Conservation (phyloP, 2,797 vertebrate genomes). For the Brachyrhaphis roseni region DNA sequence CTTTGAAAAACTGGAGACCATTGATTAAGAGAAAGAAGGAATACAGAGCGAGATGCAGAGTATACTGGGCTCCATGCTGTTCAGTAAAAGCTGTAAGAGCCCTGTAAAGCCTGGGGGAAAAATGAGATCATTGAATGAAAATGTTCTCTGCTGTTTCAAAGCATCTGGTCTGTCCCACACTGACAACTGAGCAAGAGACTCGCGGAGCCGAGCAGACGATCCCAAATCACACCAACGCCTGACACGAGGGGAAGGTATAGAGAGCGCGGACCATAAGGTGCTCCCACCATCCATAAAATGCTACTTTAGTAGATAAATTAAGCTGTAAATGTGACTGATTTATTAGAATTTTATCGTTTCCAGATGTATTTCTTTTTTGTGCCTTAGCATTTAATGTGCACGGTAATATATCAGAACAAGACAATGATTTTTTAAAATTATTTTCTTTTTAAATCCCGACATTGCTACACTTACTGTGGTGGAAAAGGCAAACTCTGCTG, state of each 20-base stretch:
- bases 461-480: conserved; percentile 42
- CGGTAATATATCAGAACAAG: conserved; percentile 58
- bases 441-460: conserved; percentile 31
- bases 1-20: conserved; percentile 33
- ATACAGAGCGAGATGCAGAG: conserved; percentile 33
- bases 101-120: conserved; percentile 42
- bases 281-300: conserved; percentile 58
- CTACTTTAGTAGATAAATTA: conserved; percentile 59
- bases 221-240: conserved; percentile 39
- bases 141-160: conserved; percentile 57
- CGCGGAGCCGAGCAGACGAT: conserved; percentile 24
- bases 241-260: conserved; percentile 44
- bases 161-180: conserved; percentile 27
- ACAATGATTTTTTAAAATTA: conserved; percentile 21
- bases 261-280: conserved; percentile 43
- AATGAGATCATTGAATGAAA: conserved; percentile 47
- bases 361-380: conserved; percentile 52
- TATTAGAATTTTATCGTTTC: conserved; percentile 64
- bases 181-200: conserved; percentile 41
- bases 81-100: conserved; percentile 44
- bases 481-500: conserved; percentile 27
- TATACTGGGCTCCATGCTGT: conserved; percentile 33
- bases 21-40: conserved; percentile 45
- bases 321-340: conserved; percentile 53
- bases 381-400: conserved; percentile 58